These are phyloP conservation scores for Caenorhabditis auriculariae DNA, from an alignment of 2,888 invertebrate species.

Conservation along the genomic window DNA sequence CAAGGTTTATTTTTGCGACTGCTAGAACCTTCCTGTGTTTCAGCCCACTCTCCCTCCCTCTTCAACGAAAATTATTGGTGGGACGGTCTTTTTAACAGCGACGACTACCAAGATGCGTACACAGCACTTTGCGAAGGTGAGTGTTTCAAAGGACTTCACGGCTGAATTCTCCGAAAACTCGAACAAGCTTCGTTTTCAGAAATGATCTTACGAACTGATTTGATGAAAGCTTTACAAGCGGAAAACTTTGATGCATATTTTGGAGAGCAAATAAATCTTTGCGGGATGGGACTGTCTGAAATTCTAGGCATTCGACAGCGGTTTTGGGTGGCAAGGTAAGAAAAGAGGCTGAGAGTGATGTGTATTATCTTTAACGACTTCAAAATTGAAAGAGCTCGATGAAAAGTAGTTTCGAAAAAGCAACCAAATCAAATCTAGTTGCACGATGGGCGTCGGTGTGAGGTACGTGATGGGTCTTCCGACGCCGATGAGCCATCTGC, in stretches of 20 bases:
- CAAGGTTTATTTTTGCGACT: too few relatives aligned
- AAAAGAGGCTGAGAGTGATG: background rate
- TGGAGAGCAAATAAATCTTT: slow-evolving; percentile 39
- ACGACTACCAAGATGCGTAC: slow-evolving; percentile 18
- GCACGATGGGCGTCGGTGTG: slow-evolving; percentile 8
- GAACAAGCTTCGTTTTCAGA: too few relatives aligned
- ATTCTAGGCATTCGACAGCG: slow-evolving; percentile 33
- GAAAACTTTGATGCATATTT: slow-evolving; percentile 46
- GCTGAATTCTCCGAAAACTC: too few relatives aligned
- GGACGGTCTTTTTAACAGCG: background rate
- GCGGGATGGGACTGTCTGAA: slow-evolving; percentile 38
- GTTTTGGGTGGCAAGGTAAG: slow-evolving; percentile 42
- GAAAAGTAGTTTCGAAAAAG: background rate
- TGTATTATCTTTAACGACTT: too few relatives aligned
- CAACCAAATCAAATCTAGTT: slow-evolving; percentile 4
- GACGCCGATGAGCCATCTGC: slow-evolving; percentile 9
- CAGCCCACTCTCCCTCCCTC: background rate
- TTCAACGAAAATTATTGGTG: background rate
- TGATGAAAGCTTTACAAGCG: slow-evolving; percentile 20
- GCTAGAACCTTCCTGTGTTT: too few relatives aligned
- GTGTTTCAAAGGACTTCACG: too few relatives aligned
- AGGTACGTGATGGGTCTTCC: slow-evolving; percentile 16
- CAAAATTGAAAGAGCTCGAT: too few relatives aligned
- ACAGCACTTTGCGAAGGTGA: slow-evolving; percentile 23
- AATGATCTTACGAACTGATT: slow-evolving; percentile 18